A percentile compares a stretch with the other conserved stretches of the same genome.
Conservation (phyloP, 2,113 vertebrate genomes). For the Chaetorhynchus papuensis region DNA sequence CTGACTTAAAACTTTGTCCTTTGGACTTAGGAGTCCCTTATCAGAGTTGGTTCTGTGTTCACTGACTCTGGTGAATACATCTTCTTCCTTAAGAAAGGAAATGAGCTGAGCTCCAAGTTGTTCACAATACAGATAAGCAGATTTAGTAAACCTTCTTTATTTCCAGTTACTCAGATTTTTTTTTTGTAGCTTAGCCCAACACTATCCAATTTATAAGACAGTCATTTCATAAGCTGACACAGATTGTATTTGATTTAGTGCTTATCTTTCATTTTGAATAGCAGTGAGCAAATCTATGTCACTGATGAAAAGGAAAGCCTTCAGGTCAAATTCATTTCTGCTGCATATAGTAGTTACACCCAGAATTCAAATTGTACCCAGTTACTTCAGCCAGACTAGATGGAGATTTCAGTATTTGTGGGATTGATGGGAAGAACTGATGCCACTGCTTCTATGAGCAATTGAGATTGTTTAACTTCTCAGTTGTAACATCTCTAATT, state of each 20-base stretch:
- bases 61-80: not conserved
- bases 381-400: not conserved
- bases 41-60: not conserved
- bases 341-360: not conserved
- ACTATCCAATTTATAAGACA: not conserved
- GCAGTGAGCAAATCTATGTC: not conserved
- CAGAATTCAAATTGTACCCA: not conserved
- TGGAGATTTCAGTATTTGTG: not conserved
- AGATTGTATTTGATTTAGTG: not conserved
- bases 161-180: not conserved
- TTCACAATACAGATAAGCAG: not conserved
- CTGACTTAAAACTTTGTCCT: not conserved
- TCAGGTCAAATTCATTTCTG: not conserved
- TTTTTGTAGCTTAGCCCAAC: not conserved
- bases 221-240: not conserved
- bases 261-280: constrained; percentile 5
- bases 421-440: not conserved
- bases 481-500: not conserved
- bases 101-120: not conserved
- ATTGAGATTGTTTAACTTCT: not conserved
- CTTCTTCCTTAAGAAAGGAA: not conserved
- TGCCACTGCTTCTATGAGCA: rapidly evolving
- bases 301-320: not conserved
- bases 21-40: not conserved
- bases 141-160: not conserved